These are phyloP conservation scores for Telenomus remus DNA, from an alignment of 1,140 invertebrate species.

Conservation along the genomic window DNA sequence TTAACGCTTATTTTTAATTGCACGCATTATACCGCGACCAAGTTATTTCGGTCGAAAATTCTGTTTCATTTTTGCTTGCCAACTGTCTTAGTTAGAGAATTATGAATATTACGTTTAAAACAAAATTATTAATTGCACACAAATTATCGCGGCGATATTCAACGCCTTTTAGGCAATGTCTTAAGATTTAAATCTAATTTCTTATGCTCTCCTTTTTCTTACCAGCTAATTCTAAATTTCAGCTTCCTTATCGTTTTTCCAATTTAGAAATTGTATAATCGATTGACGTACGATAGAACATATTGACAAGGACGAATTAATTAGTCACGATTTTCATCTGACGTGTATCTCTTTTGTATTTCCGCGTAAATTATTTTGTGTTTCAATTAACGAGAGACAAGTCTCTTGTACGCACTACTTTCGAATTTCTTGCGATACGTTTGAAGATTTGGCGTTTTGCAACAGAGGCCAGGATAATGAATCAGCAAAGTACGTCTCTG, in stretches of 20 bases:
- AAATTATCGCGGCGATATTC: constrained; percentile 17
- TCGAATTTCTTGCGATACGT: constrained; percentile 51
- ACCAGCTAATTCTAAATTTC: too few relatives aligned
- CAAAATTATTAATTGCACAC: constrained; percentile 47
- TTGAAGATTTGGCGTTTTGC: constrained; percentile 36
- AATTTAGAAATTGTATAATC: not conserved
- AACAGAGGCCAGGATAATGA: constrained; percentile 28
- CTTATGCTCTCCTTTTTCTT: too few relatives aligned
- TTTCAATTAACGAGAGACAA: constrained; percentile 16
- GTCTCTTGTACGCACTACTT: constrained; percentile 32
- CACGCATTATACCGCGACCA: constrained; percentile 20
- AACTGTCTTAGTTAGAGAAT: constrained; percentile 48
- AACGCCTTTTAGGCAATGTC: constrained; percentile 9
- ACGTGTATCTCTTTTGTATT: constrained; percentile 8
- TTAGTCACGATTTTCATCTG: constrained; percentile 7
- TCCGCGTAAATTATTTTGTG: constrained; percentile 12
- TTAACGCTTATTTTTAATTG: constrained; percentile 48
- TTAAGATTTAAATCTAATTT: not conserved
- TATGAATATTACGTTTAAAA: constrained; percentile 47
- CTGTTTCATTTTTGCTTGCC: constrained; percentile 55
- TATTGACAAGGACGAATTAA: constrained; percentile 11
- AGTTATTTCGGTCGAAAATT: constrained; percentile 49
- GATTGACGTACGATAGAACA: not conserved
- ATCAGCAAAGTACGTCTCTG: constrained; percentile 21
- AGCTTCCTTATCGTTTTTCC: too few relatives aligned